Evolutionary conservation across 2,888 invertebrate genomes (phyloP).

Genomic region (Osmoderma eremita): DNA sequence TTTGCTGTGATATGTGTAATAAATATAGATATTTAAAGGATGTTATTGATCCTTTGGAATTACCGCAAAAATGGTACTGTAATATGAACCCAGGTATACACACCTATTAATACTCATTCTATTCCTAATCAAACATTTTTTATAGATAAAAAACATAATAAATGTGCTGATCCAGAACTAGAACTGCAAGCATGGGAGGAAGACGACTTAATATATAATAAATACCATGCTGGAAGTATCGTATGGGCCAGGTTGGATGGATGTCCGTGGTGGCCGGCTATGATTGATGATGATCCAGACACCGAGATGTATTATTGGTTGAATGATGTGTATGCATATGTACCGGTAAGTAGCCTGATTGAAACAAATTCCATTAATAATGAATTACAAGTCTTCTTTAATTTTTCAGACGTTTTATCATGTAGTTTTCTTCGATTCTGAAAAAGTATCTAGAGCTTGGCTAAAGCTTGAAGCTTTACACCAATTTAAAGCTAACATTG

Average conservation of each 20-base stretch:
- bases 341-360: slow-evolving; percentile 66
- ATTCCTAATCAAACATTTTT: too few relatives aligned
- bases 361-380: too few relatives aligned
- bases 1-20: slow-evolving; percentile 69
- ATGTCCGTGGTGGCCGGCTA: slow-evolving; percentile 79
- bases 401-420: slow-evolving; percentile 68
- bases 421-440: slow-evolving; percentile 67
- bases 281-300: slow-evolving; percentile 76
- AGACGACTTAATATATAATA: slow-evolving; percentile 68
- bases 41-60: slow-evolving; percentile 68
- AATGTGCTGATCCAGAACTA: slow-evolving; percentile 67
- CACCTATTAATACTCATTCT: slow-evolving; percentile 15
- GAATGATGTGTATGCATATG: slow-evolving; percentile 66
- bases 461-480: slow-evolving; percentile 61
- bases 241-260: slow-evolving; percentile 72
- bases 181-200: slow-evolving; percentile 63
- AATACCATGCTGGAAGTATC: slow-evolving; percentile 72
- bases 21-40: slow-evolving; percentile 69
- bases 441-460: slow-evolving; percentile 65
- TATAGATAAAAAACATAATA: slow-evolving; percentile 64
- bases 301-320: slow-evolving; percentile 70
- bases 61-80: slow-evolving; percentile 73
- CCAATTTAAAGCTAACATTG: slow-evolving; percentile 55
- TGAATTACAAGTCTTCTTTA: neutral
- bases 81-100: slow-evolving; percentile 68